A percentile compares a stretch with the other conserved stretches of the same genome.
Evolutionary conservation across 2,797 vertebrate genomes (phyloP).

Genomic region (Rhinophrynus dorsalis): DNA sequence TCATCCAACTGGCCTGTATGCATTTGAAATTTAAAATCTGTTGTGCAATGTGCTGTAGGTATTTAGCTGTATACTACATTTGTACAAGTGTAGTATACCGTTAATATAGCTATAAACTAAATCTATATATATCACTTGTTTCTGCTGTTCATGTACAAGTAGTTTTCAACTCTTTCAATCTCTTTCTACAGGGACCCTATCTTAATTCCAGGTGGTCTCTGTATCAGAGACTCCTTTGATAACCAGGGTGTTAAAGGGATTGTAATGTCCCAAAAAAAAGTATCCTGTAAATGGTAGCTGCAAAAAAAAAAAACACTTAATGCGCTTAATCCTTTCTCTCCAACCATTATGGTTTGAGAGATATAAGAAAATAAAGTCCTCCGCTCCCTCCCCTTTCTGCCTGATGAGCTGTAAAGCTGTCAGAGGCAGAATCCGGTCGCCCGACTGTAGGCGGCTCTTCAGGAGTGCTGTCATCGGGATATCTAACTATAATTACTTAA

Average conservation of each 20-base stretch:
- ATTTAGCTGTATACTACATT: not conserved
- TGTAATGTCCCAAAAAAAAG: no score
- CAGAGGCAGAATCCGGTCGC: no score
- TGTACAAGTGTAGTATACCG: not conserved
- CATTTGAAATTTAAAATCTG: not conserved
- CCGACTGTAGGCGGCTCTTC: no score
- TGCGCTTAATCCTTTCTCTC: no score
- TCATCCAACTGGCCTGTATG: slow-evolving; percentile 15
- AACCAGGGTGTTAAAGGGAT: not conserved
- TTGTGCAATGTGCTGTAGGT: not conserved
- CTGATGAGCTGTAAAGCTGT: no score
- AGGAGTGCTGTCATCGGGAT: no score
- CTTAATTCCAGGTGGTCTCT: not conserved
- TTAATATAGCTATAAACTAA: not conserved
- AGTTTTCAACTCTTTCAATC: not conserved
- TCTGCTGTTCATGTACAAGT: not conserved
- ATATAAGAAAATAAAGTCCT: no score
- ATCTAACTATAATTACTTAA: no score
- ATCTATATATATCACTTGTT: not conserved
- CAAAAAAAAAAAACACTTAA: no score
- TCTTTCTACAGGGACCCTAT: not conserved
- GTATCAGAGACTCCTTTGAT: not conserved
- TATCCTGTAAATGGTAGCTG: no score
- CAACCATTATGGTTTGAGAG: no score
- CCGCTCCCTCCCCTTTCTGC: no score